phyloP scores from a whole-genome alignment of 2,113 vertebrate genomes.

The Callopanchax toddi region DNA sequence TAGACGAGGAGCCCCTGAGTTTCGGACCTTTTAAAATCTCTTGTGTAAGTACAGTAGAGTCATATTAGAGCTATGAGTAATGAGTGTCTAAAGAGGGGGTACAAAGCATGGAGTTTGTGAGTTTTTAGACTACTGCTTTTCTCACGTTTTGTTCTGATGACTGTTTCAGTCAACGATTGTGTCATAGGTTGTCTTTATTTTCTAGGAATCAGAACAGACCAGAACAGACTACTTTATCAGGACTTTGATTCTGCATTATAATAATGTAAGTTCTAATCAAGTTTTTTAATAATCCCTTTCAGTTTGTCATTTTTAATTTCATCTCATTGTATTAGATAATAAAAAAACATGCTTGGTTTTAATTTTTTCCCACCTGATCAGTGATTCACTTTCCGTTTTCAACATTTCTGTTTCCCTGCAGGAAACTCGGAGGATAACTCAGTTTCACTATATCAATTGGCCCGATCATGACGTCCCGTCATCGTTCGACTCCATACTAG shows the following conservation, averaged over 20 bases:
- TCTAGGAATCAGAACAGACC: constrained; percentile 91
- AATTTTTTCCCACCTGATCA: not conserved
- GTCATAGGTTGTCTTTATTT: constrained; percentile 3
- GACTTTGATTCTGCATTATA: constrained; percentile 88
- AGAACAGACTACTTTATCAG: constrained; percentile 95
- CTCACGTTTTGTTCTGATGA: constrained; percentile 36
- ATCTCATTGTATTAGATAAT: too few relatives aligned
- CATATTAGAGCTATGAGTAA: constrained; percentile 12
- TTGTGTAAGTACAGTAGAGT: constrained; percentile 86
- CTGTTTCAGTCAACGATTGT: constrained; percentile 1
- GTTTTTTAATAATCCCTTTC: too few relatives aligned
- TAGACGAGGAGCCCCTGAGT: constrained; percentile 86
- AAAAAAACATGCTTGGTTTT: not conserved
- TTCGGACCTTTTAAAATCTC: constrained; percentile 95
- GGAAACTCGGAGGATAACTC: constrained; percentile 92
- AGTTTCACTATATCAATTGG: constrained; percentile 99
- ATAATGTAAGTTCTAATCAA: constrained; percentile 79
- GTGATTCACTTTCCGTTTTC: not conserved
- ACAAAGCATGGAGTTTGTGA: too few relatives aligned
- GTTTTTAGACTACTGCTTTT: not conserved
- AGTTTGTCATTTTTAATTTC: too few relatives aligned
- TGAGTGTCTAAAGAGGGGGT: not conserved
- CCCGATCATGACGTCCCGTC: constrained; percentile 98
- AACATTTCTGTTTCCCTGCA: constrained; percentile 40
- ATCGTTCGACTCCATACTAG: constrained; percentile 97